Evolutionary conservation across 2,113 vertebrate genomes (phyloP).

Genomic region (Eptesicus fuscus): DNA sequence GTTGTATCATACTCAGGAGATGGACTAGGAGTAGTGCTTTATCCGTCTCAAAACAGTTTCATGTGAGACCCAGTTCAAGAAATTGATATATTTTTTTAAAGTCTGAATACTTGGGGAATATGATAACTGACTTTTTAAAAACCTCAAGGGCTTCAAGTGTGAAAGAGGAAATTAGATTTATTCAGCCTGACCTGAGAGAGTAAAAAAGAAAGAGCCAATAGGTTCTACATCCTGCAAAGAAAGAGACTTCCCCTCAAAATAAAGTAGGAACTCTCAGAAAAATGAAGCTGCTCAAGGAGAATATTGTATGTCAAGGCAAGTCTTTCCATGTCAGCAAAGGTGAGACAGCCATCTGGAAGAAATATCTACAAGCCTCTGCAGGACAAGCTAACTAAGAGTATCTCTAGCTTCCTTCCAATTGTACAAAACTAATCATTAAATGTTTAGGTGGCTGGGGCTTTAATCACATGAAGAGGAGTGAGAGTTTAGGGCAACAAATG

Average conservation of each 20-base stretch:
- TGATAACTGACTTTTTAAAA: slow-evolving; percentile 3
- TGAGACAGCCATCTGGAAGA: not conserved
- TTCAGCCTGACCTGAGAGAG: slow-evolving; percentile 40
- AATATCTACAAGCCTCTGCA: not conserved
- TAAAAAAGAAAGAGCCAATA: slow-evolving; percentile 33
- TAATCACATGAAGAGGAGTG: not conserved
- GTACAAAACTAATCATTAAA: not conserved
- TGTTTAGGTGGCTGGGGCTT: not conserved
- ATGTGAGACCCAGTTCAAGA: slow-evolving; percentile 9
- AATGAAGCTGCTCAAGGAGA: not conserved
- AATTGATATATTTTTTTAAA: not conserved
- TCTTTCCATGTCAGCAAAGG: not conserved
- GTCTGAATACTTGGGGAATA: slow-evolving; percentile 17
- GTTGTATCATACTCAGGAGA: slow-evolving; percentile 21
- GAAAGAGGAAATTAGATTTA: slow-evolving; percentile 61
- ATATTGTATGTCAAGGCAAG: not conserved
- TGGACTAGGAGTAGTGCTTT: not conserved
- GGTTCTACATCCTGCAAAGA: not conserved
- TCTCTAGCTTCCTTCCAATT: not conserved
- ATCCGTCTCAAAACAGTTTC: not conserved
- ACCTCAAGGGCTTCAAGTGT: slow-evolving; percentile 31
- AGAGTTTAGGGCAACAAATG: not conserved
- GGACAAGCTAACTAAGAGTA: not conserved
- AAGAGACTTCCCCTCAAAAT: not conserved
- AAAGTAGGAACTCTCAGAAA: slow-evolving; percentile 25